Percentiles rank a stretch among this genome's conserved stretches.
phyloP scores from a whole-genome alignment of 1,140 invertebrate genomes.

The Globodera ellingtonae region DNA sequence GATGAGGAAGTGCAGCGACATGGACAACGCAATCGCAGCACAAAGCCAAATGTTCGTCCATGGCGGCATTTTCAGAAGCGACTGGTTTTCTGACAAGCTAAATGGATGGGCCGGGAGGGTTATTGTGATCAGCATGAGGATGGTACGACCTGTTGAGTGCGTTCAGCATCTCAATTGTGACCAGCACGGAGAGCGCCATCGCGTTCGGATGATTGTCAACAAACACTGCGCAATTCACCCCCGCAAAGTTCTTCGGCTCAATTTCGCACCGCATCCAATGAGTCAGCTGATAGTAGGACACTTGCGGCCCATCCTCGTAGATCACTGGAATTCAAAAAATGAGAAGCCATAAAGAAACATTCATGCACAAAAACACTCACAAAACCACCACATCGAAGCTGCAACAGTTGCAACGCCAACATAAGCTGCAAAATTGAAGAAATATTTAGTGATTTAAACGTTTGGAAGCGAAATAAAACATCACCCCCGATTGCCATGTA shows the following conservation, averaged over 20 bases:
- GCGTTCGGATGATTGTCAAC: conserved; percentile 98
- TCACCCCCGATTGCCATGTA: conserved; percentile 84
- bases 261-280: conserved; percentile 69
- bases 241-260: conserved; percentile 72
- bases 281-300: conserved; percentile 88
- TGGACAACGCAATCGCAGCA: conserved; percentile 94
- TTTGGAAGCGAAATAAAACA: not conserved
- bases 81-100: conserved; percentile 98
- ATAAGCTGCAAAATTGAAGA: conserved; percentile 71
- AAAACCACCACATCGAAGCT: conserved; percentile 99
- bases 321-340: conserved; percentile 70
- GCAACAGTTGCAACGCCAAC: conserved; percentile 96
- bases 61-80: conserved; percentile 93
- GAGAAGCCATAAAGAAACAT: too few species aligned
- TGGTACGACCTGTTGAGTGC: conserved; percentile 89
- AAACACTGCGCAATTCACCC: conserved; percentile 95
- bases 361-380: conserved; percentile 6
- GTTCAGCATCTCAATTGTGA: conserved; percentile 99
- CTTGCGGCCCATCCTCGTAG: conserved; percentile 86
- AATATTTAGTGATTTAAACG: not conserved
- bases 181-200: conserved; percentile 98
- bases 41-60: conserved; percentile 80
- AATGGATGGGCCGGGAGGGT: conserved; percentile 14
- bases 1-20: conserved; percentile 99
- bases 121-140: not conserved